These are phyloP conservation scores for Lepidotrigona ventralis DNA, from an alignment of 1,140 invertebrate genomes.

Conservation along the genomic window DNA sequence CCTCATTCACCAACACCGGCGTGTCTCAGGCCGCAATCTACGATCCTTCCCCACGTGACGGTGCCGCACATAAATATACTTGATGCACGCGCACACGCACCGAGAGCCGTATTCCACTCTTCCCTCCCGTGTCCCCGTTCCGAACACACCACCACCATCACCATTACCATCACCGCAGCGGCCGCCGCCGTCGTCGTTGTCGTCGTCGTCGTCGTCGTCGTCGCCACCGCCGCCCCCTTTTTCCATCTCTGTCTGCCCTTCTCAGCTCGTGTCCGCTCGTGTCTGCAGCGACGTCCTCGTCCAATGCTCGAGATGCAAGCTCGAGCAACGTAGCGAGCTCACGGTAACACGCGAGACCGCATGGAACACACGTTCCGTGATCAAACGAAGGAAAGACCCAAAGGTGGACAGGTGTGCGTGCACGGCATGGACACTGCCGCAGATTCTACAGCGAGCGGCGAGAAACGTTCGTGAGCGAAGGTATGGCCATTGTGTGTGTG, in stretches of 20 bases:
- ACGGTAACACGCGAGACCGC: conserved; percentile 48
- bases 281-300: conserved; percentile 7
- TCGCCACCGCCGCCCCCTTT: background rate
- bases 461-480: too few species aligned
- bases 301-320: conserved; percentile 39
- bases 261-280: background rate
- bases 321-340: conserved; percentile 31
- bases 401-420: conserved; percentile 27
- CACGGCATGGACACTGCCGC: background rate
- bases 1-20: conserved; percentile 75
- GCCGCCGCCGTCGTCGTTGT: too few species aligned
- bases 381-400: conserved; percentile 23
- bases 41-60: conserved; percentile 68
- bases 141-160: background rate
- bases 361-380: conserved; percentile 49
- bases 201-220: background rate
- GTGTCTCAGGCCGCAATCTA: conserved; percentile 56
- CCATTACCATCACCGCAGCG: background rate
- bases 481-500: conserved; percentile 1
- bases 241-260: background rate
- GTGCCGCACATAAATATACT: conserved; percentile 65
- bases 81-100: conserved; percentile 58
- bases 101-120: conserved; percentile 28
- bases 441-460: background rate
- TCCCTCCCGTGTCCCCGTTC: conserved; percentile 20